Evolutionary conservation across 2,113 vertebrate genomes (phyloP), one percentile per base, ranked within the genome.

Genomic region (Suricata suricatta): DNA sequence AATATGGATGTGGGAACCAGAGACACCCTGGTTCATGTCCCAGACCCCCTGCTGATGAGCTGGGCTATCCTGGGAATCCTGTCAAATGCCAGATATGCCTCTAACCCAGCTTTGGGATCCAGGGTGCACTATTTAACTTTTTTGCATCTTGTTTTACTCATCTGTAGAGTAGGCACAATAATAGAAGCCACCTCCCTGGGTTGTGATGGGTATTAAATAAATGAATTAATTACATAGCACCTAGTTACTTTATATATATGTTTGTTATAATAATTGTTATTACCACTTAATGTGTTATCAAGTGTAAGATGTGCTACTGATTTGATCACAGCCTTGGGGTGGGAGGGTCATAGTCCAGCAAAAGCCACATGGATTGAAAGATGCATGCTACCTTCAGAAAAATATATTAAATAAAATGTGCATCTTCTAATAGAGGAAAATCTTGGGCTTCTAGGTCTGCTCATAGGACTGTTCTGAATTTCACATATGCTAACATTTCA

Each of bases 361-460:
- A 68, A 63, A 68, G 2, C 3, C 29, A 7, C 23, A 15, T 17
- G 0, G 2, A 74, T 68, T 38, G 29, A 0, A 64, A 60, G 74
- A 57, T 38, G 3, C 35, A 7, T 0, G 7, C n/a, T 4, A 5
- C 29, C 25, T 79, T 80, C 88, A 69, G 85, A 92, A 54, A 89
- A 5, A 47, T 0, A 4, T 19, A 9, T 23, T 7, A 38, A 41
- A 17, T 15, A 64, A 38, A 57, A 85, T 1, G 3, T 6, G 0
- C 10, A 16, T 83, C 91, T 47, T 68, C n/a, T 5, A 23, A 41
- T 0, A 11, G 31, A 79, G 23, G 38, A 92, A 86, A 31, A 41
- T 0, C 12, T 23, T 41, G 6, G 44, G 25, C 60, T 33, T 90
- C 38, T 27, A 2, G 1, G 1, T 69, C 79, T 68, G n/a, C 38